Percentiles rank a stretch among this genome's conserved stretches.
Conservation (phyloP, 2,113 vertebrate species). For the Callaeas wilsoni region DNA sequence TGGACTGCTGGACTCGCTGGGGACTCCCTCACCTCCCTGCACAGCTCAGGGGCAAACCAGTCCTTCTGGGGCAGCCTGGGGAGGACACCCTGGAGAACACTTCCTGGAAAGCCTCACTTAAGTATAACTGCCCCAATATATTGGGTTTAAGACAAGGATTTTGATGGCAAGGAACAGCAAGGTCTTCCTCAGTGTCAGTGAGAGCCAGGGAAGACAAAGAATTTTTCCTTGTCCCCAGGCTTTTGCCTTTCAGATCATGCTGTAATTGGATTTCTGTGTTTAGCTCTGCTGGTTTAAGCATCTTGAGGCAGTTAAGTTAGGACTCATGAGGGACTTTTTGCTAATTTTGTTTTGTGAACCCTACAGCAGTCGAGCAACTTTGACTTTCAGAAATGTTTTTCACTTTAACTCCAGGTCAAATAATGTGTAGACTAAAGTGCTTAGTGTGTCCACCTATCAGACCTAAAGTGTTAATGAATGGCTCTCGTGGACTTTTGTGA, state of each 20-base stretch:
- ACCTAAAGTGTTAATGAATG: neutral
- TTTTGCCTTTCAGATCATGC: neutral
- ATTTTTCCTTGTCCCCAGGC: neutral
- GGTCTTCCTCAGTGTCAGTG: neutral
- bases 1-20: neutral
- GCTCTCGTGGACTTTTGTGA: neutral
- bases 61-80: neutral
- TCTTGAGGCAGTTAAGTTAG: neutral
- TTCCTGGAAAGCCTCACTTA: neutral
- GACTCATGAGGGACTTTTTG: neutral
- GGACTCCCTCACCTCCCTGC: neutral
- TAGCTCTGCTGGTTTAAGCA: neutral
- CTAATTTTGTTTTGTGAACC: neutral
- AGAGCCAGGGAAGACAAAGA: neutral
- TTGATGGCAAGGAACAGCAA: neutral
- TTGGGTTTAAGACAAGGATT: neutral
- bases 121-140: neutral
- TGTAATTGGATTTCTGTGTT: neutral
- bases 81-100: neutral
- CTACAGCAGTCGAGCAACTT: neutral
- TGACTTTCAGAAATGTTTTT: neutral
- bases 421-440: neutral
- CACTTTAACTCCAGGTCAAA: neutral
- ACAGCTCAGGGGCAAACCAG: neutral
- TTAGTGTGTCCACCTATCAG: neutral